Percentiles rank a stretch among this genome's conserved stretches.
These are phyloP conservation scores for Natator depressus DNA, from an alignment of 2,113 vertebrate species.

Conservation along the genomic window DNA sequence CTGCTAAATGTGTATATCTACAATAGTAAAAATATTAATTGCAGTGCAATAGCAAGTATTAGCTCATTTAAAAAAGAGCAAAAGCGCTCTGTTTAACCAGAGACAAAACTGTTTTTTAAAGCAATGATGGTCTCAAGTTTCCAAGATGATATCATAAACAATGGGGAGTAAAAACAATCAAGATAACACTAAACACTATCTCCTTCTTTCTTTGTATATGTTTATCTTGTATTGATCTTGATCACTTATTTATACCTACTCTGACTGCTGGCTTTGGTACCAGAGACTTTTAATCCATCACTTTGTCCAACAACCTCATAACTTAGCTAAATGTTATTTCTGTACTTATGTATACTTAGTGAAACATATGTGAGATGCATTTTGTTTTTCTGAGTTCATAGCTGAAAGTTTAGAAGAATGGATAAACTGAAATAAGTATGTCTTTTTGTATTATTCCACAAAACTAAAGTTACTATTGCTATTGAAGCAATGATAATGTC, in stretches of 20 bases:
- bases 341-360: not conserved
- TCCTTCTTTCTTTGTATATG: not conserved
- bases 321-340: not conserved
- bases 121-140: not conserved
- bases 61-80: not conserved
- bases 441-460: not conserved
- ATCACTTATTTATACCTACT: not conserved
- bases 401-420: not conserved
- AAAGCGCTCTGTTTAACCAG: not conserved
- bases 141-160: not conserved
- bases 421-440: not conserved
- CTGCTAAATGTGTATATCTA: not conserved
- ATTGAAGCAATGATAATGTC: not conserved
- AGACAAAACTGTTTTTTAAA: not conserved
- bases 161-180: not conserved
- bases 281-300: not conserved
- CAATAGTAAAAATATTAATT: not conserved
- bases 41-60: fast-evolving
- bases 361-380: not conserved
- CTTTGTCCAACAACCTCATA: not conserved
- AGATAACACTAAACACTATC: not conserved
- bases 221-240: not conserved
- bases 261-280: not conserved
- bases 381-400: not conserved
- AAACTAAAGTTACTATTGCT: not conserved